Evolutionary conservation across 2,888 invertebrate genomes (phyloP).

Genomic region (Drosophila yooni): DNA sequence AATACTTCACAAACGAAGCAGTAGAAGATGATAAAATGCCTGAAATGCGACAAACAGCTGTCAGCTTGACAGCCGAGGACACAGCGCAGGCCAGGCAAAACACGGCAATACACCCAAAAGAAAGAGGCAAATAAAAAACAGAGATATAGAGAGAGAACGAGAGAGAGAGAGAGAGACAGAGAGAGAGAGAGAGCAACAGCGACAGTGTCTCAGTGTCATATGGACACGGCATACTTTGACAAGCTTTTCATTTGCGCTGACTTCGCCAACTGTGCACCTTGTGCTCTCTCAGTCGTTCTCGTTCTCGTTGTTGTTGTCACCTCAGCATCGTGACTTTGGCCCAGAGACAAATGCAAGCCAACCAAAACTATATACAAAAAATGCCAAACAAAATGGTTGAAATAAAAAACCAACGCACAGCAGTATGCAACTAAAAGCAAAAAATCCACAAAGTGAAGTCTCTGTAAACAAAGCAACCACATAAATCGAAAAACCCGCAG

Average conservation of each 20-base stretch:
- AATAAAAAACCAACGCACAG: conserved; percentile 14
- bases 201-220: conserved; percentile 56
- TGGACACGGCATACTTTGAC: conserved; percentile 67
- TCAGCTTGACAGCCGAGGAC: conserved; percentile 66
- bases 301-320: conserved; percentile 28
- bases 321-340: conserved; percentile 56
- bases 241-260: conserved; percentile 68
- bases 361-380: conserved; percentile 19
- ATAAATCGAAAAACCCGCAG: conserved; percentile 40
- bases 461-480: conserved; percentile 56
- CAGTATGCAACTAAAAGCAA: conserved; percentile 57
- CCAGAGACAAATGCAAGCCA: conserved; percentile 34
- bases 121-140: conserved; percentile 7
- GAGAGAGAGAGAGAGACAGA: conserved; percentile 2
- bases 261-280: conserved; percentile 57
- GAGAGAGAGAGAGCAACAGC: conserved; percentile 1
- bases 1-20: conserved; percentile 21
- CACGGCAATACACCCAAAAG: conserved; percentile 6
- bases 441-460: conserved; percentile 41
- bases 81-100: conserved; percentile 37
- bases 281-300: conserved; percentile 2
- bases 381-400: conserved; percentile 1
- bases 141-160: conserved; percentile 15
- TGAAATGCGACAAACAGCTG: conserved; percentile 77
- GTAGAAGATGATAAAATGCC: conserved; percentile 65